Base-by-base conservation (phyloP, 1,140 invertebrate genomes). In the Piezodorus guildinii region DNA sequence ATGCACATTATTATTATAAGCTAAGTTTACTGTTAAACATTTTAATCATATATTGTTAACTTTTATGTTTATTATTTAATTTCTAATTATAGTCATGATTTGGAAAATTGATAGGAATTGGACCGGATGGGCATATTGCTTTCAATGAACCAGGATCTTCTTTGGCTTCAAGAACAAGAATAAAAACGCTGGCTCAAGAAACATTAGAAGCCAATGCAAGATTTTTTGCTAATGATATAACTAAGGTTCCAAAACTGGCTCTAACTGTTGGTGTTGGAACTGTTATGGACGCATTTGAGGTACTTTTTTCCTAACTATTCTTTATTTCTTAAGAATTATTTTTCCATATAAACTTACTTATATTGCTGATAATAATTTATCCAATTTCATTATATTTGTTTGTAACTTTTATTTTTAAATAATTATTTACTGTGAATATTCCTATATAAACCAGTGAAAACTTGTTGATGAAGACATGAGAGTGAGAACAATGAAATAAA, bases 121-220 rank as follows among this genome's bases (percentile, higher is more conserved):
- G 95, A 12, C 92, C 93, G n/a, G 96, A 99, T 80, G 96, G 96
- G 12, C 96, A 99, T 75, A 96, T 99, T 74, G 96, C 96, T 10
- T 99, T 99, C 76, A 99, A 99, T 77, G 96, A 99, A 75, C 96
- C 96, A 9, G 96, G 88, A 27, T 91, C 88, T 5, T 96, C 93
- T 59, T 77, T 98, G 66, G 86, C 88, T 17, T 98, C 95, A 6
- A 80, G 94, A 66, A 99, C 96, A 2, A 81, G 96, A 69, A 87
- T 98, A 0, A 99, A 99, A 77, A 96, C 95, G 8, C 77, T 99
- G 16, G 93, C 94, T 34, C 85, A 94, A 73, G 96, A 98, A 75
- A 99, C 96, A 16, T 85, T 98, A 54, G 84, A 92, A 72, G 96
- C 96, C 6, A 99, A 99, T 78, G 93, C 96, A 16, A 80, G 96